Conservation (phyloP, 2,888 invertebrate genomes). For the Nomada ferruginata region DNA sequence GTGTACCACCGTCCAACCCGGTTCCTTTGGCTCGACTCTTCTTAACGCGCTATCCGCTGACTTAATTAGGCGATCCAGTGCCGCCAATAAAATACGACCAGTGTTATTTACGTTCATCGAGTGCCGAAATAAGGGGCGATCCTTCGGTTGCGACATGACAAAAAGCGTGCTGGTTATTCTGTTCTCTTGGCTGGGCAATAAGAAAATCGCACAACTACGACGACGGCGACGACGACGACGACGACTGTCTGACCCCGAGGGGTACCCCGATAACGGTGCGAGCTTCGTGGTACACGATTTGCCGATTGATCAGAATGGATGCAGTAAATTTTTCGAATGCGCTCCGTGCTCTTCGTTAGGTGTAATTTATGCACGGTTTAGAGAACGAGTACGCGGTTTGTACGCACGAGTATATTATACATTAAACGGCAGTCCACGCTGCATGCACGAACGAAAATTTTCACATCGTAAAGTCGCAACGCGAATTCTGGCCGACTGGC, state of each 20-base stretch:
- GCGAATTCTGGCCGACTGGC: conserved; percentile 20
- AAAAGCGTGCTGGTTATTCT: conserved; percentile 37
- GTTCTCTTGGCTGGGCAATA: conserved; percentile 18
- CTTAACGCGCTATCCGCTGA: conserved; percentile 19
- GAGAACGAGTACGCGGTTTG: conserved; percentile 40
- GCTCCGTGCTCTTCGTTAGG: conserved; percentile 51
- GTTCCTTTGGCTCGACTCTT: background rate
- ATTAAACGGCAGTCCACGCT: conserved; percentile 30
- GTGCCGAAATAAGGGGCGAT: conserved; percentile 17
- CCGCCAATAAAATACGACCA: conserved; percentile 12
- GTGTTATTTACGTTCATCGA: conserved; percentile 23
- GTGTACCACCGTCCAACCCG: background rate
- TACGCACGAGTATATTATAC: conserved; percentile 22
- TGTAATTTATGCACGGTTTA: conserved; percentile 65
- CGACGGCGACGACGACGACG: background rate
- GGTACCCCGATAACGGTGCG: conserved; percentile 58
- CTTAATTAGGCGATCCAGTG: conserved; percentile 27
- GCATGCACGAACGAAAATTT: conserved; percentile 39
- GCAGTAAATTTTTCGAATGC: conserved; percentile 64
- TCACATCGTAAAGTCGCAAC: conserved; percentile 35
- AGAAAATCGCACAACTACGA: conserved; percentile 35
- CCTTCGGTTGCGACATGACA: conserved; percentile 5
- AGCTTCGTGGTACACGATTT: conserved; percentile 61
- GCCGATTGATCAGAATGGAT: conserved; percentile 64
- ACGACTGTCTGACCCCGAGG: conserved; percentile 35